Conservation (phyloP, 2,113 vertebrate genomes). For the Rhinolophus ferrumequinum region DNA sequence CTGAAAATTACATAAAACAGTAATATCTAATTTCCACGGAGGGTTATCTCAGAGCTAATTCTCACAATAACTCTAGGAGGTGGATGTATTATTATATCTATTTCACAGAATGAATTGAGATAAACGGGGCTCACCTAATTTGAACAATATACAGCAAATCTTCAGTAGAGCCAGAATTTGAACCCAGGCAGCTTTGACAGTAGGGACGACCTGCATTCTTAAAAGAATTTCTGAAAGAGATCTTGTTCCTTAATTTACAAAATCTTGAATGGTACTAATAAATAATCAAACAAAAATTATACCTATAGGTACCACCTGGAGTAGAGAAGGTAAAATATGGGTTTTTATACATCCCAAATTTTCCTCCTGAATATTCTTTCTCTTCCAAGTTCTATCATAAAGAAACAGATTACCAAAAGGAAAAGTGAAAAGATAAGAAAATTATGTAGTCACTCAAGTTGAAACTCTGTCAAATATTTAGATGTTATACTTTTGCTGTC, state of each 20-base stretch:
- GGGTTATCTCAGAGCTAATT: neutral
- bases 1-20: neutral
- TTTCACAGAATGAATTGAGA: neutral
- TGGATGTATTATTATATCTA: accelerated
- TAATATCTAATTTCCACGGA: neutral
- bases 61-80: too few relatives aligned
- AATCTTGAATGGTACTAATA: neutral
- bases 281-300: neutral
- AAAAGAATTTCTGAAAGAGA: neutral
- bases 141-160: neutral
- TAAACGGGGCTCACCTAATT: neutral
- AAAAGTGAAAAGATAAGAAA: neutral
- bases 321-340: neutral
- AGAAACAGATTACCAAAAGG: neutral
- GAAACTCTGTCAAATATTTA: neutral
- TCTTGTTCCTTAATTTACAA: neutral
- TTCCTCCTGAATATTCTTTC: neutral
- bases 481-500: too few relatives aligned
- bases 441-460: neutral
- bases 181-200: neutral
- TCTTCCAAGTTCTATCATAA: neutral
- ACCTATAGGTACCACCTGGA: neutral
- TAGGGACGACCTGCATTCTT: neutral
- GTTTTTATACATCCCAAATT: neutral
- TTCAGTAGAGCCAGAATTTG: neutral